phyloP scores from a whole-genome alignment of 1,140 invertebrate species.

The Acromyrmex echinatior region DNA sequence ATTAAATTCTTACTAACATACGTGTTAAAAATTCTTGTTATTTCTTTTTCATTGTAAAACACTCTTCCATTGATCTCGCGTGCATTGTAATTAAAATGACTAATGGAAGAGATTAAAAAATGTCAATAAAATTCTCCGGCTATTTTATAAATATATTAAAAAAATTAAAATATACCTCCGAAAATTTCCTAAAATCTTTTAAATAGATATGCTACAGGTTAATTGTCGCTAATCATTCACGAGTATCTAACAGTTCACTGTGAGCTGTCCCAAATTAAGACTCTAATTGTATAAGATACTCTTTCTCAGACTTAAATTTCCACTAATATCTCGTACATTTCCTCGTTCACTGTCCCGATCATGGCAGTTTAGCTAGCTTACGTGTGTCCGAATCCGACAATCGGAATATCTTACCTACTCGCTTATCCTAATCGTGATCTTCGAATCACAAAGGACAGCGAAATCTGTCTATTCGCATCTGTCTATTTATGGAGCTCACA shows the following conservation, averaged over 20 bases:
- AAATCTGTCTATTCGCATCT: constrained; percentile 44
- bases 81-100: constrained; percentile 14
- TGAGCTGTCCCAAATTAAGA: constrained; percentile 30
- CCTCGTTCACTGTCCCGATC: constrained; percentile 56
- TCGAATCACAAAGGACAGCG: constrained; percentile 56
- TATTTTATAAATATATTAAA: constrained; percentile 2
- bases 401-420: constrained; percentile 82
- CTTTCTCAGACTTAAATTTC: constrained; percentile 51
- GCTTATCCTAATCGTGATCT: constrained; percentile 73
- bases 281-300: constrained; percentile 6
- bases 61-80: constrained; percentile 30
- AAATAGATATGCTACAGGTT: constrained; percentile 39
- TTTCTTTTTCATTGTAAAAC: background rate
- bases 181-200: constrained; percentile 61
- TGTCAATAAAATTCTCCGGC: background rate
- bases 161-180: background rate
- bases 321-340: constrained; percentile 62
- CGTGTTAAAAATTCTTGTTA: background rate
- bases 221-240: constrained; percentile 36
- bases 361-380: constrained; percentile 86
- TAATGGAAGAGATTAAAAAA: constrained; percentile 11
- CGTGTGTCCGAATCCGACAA: constrained; percentile 78
- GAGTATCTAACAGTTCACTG: constrained; percentile 34
- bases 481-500: background rate
- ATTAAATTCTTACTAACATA: constrained; percentile 11